phyloP scores from a whole-genome alignment of 2,888 invertebrate genomes.

The Nomada lathburiana region DNA sequence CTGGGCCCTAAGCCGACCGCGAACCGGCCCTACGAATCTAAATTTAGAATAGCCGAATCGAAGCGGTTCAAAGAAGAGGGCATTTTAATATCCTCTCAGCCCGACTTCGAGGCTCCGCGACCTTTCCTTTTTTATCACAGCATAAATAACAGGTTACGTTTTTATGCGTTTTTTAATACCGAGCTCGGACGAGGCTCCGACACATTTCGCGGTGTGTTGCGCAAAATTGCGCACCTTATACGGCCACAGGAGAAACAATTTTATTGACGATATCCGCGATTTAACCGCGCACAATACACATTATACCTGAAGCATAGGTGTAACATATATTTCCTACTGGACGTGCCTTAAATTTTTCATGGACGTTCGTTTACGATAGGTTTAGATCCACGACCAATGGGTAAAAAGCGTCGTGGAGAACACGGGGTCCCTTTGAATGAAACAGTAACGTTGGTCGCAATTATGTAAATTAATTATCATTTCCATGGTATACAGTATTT shows the following conservation, averaged over 20 bases:
- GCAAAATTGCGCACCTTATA: constrained; percentile 12
- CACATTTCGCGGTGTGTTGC: constrained; percentile 45
- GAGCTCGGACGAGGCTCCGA: constrained; percentile 33
- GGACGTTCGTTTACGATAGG: neutral
- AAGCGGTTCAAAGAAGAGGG: constrained; percentile 47
- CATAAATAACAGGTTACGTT: constrained; percentile 75
- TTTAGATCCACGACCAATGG: neutral
- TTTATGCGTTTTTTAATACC: constrained; percentile 70
- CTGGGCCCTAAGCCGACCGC: constrained; percentile 55
- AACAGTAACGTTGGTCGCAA: neutral
- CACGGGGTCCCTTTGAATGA: neutral
- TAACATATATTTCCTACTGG: neutral
- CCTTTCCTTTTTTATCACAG: constrained; percentile 47
- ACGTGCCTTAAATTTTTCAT: neutral
- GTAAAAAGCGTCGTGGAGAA: neutral
- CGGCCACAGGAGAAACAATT: constrained; percentile 13
- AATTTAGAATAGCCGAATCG: constrained; percentile 71
- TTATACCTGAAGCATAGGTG: neutral
- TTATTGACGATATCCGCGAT: constrained; percentile 51
- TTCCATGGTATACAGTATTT: neutral
- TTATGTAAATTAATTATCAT: constrained; percentile 33
- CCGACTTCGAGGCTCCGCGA: constrained; percentile 35
- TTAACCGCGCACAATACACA: neutral
- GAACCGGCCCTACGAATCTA: constrained; percentile 72
- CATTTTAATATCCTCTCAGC: constrained; percentile 39